Evolutionary conservation across 2,797 vertebrate genomes (phyloP), one percentile per base, ranked within the genome.

Genomic region (Diglossa cyanea): DNA sequence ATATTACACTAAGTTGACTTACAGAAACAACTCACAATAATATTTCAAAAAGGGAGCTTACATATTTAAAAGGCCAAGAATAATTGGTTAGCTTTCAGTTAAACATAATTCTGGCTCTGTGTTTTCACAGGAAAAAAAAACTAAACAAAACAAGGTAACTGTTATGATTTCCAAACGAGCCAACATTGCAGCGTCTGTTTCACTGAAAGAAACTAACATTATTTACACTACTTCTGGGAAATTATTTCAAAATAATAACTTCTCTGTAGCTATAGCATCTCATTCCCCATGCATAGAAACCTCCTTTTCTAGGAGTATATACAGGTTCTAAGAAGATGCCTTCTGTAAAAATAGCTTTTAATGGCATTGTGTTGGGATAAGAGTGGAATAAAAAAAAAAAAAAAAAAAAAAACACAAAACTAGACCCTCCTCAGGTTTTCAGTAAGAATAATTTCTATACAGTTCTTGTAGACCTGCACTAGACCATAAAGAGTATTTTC

Each of bases 211-310:
- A 51, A 54, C 50, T 40, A 63, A 57, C 1, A 0, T 47, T 77
- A 79, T 78, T 92, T 84, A 70, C 19, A 47, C 44, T 42, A 51
- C 66, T 94, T 71, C 40, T 73, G 44, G 37, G 42, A 45, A 94
- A 85, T 85, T 93, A 84, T 79, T 93, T 85, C 54, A 19, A 93
- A 85, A 57, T 11, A 89, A 85, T 47, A 67, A 73, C 91, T 67
- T 62, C 4, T 2, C 19, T 45, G 14, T 60, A 86, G 30, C 54
- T 70, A 63, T 26, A 1, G 0, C 9, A 76, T 63, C 48, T 92
- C 63, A 85, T 79, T 82, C 45, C 25, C 13, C 28, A 61, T 40
- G n/a, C 9, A 51, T 8, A 30, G 23, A 76, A 78, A 78, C 16
- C 16, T 73, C 48, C 2, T 39, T 40, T 76, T 63, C n/a, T 28